Conservation (phyloP, 2,113 vertebrate species). For the Oriolus oriolus region DNA sequence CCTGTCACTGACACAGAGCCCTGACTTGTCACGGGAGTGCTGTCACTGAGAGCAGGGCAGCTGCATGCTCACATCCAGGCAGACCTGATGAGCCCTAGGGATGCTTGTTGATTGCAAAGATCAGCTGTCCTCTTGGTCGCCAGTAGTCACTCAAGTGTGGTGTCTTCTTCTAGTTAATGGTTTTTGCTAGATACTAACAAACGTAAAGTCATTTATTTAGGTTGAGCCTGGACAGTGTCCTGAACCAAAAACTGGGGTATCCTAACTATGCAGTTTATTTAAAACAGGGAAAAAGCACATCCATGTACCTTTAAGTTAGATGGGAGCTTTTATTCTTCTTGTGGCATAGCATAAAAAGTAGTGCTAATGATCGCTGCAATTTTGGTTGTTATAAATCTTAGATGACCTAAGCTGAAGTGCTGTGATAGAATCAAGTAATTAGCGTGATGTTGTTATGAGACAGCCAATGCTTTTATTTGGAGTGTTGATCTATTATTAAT, state of each 20-base stretch:
- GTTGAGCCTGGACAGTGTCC: neutral
- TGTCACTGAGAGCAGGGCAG: neutral
- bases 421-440: neutral
- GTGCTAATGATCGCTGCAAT: fast-evolving
- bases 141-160: neutral
- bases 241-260: neutral
- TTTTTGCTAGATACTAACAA: neutral
- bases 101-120: neutral
- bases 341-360: neutral
- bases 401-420: neutral
- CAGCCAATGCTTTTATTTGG: neutral
- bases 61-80: neutral
- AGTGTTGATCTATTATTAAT: neutral
- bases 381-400: neutral
- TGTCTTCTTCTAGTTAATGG: neutral
- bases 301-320: neutral
- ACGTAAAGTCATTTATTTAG: neutral
- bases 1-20: neutral
- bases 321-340: neutral
- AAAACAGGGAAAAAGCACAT: neutral
- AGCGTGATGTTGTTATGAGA: neutral
- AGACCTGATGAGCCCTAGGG: neutral
- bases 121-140: neutral
- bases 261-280: neutral
- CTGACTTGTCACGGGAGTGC: neutral